Base-by-base conservation (phyloP, 2,113 vertebrate species). In the Eptatretus burgeri region DNA sequence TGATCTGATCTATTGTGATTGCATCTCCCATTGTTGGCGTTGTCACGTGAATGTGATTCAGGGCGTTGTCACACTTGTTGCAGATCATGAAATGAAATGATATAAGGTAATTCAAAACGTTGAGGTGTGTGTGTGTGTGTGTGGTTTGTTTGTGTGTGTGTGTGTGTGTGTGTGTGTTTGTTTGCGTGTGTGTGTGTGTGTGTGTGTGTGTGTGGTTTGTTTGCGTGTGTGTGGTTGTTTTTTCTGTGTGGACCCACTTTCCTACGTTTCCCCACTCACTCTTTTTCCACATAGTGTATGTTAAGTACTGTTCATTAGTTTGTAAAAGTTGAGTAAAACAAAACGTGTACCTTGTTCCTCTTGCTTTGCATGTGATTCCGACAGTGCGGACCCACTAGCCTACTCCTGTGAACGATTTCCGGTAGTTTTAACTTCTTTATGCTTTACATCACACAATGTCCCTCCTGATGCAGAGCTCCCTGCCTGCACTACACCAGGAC, bases 151-250 rank as follows among this genome's bases (percentile, higher is more conserved):
- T 56, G 53, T 56, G 53, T 56, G 14, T 56, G 13, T 14, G 49
- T 11, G 50, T 62, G 53, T 60, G 63, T 16, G 14, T 19, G 27
- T 49, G 2, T 9, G 51, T 20, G 52, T 53, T 10, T 53, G 52
- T 4, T 18, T 56, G 53, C 17, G 4, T 56, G 53, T 56, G 3
- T 56, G 53, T 56, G 3, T 56, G 14, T 8, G 8, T 56, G 53
- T 56, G 53, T 56, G 53, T 56, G 53, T 56, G 53, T 56, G 7
- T 8, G 53, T 56, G 53, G 4, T 41, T 41, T 41, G n/a, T n/a
- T n/a, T n/a, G n/a, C n/a, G 52, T 53, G 10, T 69, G 70, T 70
- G 68, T 69, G 62, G 70, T 75, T 68, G 73, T 70, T 67, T 49
- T 19, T 16, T 19, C 19, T 11, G 12, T 51, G 7, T 62, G 49